A percentile compares a stretch with the other conserved stretches of the same genome.
These are phyloP conservation scores for Lasius fuliginosus DNA, from an alignment of 2,888 invertebrate species.

Conservation along the genomic window DNA sequence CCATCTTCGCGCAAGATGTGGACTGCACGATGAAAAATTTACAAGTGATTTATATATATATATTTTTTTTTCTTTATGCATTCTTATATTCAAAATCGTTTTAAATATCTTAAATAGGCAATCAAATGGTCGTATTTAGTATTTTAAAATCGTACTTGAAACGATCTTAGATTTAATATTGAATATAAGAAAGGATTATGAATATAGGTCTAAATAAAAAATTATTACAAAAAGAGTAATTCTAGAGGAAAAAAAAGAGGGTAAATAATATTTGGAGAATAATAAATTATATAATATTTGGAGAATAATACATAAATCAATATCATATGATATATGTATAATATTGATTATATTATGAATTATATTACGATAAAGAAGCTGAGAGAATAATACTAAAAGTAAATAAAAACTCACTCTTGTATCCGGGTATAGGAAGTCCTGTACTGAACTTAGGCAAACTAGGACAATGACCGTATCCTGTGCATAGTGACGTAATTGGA, in stretches of 20 bases:
- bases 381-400: background rate
- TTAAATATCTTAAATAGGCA: background rate
- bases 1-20: conserved; percentile 91
- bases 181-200: background rate
- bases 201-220: background rate
- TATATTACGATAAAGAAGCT: background rate
- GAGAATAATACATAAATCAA: background rate
- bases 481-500: conserved; percentile 94
- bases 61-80: background rate
- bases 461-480: conserved; percentile 91
- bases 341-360: background rate
- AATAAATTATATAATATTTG: background rate
- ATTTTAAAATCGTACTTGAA: background rate
- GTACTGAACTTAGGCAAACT: conserved; percentile 92
- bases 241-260: background rate
- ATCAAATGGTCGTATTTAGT: background rate
- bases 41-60: conserved; percentile 4
- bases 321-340: background rate
- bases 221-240: background rate
- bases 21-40: conserved; percentile 86
- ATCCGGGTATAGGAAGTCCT: conserved; percentile 96
- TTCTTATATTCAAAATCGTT: too few relatives aligned
- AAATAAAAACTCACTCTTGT: conserved; percentile 89
- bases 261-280: too few relatives aligned
- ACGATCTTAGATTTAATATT: background rate